Evolutionary conservation across 2,888 invertebrate genomes (phyloP).

Genomic region (Torymus auratus): DNA sequence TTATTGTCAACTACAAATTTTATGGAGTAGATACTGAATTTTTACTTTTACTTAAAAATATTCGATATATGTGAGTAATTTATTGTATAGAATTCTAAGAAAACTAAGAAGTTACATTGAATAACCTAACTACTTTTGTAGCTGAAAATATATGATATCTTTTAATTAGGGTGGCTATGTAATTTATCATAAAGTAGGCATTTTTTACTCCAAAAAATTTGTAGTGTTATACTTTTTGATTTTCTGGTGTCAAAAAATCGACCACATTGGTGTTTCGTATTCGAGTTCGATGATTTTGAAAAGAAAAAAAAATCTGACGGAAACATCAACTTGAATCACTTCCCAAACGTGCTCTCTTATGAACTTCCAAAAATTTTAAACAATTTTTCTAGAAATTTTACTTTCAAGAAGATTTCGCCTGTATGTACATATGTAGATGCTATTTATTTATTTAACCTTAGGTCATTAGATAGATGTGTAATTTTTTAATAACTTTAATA

Average conservation of each 20-base stretch:
- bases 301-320: not conserved
- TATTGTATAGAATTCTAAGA: not conserved
- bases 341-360: slow-evolving; percentile 64
- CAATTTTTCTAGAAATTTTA: slow-evolving; percentile 67
- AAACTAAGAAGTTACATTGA: not conserved
- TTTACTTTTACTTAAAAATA: not conserved
- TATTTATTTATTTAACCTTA: slow-evolving; percentile 39
- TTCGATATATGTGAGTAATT: not conserved
- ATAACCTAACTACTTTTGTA: not conserved
- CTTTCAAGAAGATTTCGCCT: slow-evolving; percentile 59
- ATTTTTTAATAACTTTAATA: slow-evolving; percentile 23
- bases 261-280: not conserved
- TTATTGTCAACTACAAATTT: slow-evolving; percentile 13
- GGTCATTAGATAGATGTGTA: slow-evolving; percentile 4
- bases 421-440: slow-evolving; percentile 34
- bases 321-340: slow-evolving; percentile 67
- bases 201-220: slow-evolving; percentile 30
- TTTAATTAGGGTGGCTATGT: no score
- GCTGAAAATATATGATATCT: no score
- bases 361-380: slow-evolving; percentile 50
- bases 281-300: slow-evolving; percentile 26
- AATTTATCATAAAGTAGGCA: no score
- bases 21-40: slow-evolving; percentile 20
- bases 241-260: slow-evolving; percentile 2
- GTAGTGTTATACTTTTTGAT: slow-evolving; percentile 25